Base-by-base conservation (phyloP, 2,888 invertebrate genomes). In the Heliconius sara region DNA sequence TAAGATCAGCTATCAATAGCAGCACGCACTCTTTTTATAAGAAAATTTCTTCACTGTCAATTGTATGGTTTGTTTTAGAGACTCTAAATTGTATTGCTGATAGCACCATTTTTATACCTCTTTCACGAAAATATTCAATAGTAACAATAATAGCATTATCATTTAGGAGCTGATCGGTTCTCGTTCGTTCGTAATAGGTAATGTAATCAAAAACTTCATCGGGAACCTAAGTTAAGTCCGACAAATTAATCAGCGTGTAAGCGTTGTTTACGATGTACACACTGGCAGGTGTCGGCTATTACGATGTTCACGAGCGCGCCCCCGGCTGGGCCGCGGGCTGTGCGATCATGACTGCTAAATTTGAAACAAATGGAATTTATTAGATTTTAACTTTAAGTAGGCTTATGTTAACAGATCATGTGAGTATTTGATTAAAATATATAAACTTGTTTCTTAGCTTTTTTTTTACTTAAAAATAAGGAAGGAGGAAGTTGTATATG, bases 171-270 rank as follows among this genome's bases (percentile, higher is more conserved):
- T 63, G 27, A 39, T 75, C 19, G 9, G 27, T 74, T 63, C 19
- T 43, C 16, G n/a, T 25, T 39, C 39, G 39, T 39, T 39, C 2
- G 10, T 74, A 43, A 25, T 4, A 22, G n/a, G 25, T 65, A 75
- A 66, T 47, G 43, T 65, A 66, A 75, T 75, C 65, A 63, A 65
- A 65, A 65, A 75, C 65, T 75, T 75, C 22, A 65, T 39, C 57
- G 57, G 30, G 57, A 57, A 73, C 27, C 65, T 75, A 47, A 66
- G 63, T 27, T 75, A 75, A 47, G 22, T 75, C 66, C 43, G 30
- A 75, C 66, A 75, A 43, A 75, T 66, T 66, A 75, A 75, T 66
- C 75, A 75, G 75, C 30, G 25, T 73, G 73, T 73, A 73, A 66
- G 30, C 65, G 22, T 75, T 66, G 66, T 75, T 75, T 75, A 75